phyloP scores from a whole-genome alignment of 1,140 invertebrate species.

The Lepidurus apus region DNA sequence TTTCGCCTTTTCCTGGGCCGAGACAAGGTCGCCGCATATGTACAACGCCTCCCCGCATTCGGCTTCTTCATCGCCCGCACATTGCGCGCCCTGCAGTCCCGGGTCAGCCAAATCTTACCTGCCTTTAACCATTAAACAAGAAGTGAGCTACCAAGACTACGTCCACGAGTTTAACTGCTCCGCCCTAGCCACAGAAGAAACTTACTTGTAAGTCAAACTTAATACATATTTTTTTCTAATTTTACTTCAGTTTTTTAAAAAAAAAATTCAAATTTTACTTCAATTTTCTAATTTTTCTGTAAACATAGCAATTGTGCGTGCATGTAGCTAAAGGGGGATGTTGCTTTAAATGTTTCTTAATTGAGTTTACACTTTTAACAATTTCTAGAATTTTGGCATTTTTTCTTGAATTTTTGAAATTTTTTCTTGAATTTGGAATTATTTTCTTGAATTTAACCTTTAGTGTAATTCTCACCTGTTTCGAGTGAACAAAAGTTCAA shows the following conservation, averaged over 20 bases:
- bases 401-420: too few species aligned
- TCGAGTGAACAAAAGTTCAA: too few species aligned
- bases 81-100: conserved; percentile 17
- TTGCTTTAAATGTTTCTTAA: too few species aligned
- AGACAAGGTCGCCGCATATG: not conserved
- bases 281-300: not conserved
- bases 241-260: not conserved
- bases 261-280: not conserved
- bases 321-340: too few species aligned
- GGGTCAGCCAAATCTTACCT: not conserved
- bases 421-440: too few species aligned
- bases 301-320: too few species aligned
- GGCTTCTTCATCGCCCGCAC: not conserved
- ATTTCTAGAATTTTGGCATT: too few species aligned
- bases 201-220: not conserved
- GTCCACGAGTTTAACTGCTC: conserved; percentile 2
- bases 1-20: conserved; percentile 23
- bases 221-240: not conserved
- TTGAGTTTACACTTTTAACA: too few species aligned
- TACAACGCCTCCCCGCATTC: conserved; percentile 25
- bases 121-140: not conserved
- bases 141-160: not conserved
- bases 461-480: too few species aligned
- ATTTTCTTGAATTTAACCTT: too few species aligned
- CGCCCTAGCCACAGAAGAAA: not conserved